Evolutionary conservation across 2,113 vertebrate species (phyloP), one percentile per base, ranked within the genome.

Genomic region (Psammodynastes pulverulentus): DNA sequence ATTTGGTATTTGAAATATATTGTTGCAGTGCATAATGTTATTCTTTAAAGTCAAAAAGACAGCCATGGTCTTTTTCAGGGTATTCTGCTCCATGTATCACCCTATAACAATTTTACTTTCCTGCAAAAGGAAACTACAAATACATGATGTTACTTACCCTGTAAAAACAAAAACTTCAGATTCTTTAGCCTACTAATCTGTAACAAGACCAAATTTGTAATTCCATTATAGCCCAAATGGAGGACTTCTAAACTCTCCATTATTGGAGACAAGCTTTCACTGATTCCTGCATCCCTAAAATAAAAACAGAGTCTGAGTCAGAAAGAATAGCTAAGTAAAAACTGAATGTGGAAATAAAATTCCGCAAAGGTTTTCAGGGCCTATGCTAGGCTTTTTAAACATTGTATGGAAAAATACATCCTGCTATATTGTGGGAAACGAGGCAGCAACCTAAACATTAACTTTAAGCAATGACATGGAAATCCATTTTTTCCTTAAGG

Each of bases 181-280:
- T 98, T 98, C 97, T 97, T 98, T 92, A 99, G 97, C 96, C 98
- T 98, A 96, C 98, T 98, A 96, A 99, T 97, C 94, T 99, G 97
- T 88, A 99, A 96, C 91, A 97, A 98, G 94, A 97, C 96, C 97
- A 99, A 97, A 96, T 97, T 98, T 95, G 96, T 98, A 97, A 98
- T 99, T 94, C 98, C 97, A 95, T 98, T 99, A 97, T 98, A 97
- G 94, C 97, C 97, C 95, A 99, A 95, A 97, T 98, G 98, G 95
- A 99, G 98, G 95, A 98, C 98, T 97, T 99, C 98, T 95, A 99
- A 97, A 96, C 97, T 98, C 87, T 97, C 96, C 98, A 99, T 99
- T 95, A 98, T 96, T 29, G 98, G 97, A 92, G 98, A 95, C 91
- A 98, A 95, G 90, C 96, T 97, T 96, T 97, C 97, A 93, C n/a